These are phyloP conservation scores for Orius insidiosus DNA, from an alignment of 1,140 invertebrate species.

Conservation along the genomic window DNA sequence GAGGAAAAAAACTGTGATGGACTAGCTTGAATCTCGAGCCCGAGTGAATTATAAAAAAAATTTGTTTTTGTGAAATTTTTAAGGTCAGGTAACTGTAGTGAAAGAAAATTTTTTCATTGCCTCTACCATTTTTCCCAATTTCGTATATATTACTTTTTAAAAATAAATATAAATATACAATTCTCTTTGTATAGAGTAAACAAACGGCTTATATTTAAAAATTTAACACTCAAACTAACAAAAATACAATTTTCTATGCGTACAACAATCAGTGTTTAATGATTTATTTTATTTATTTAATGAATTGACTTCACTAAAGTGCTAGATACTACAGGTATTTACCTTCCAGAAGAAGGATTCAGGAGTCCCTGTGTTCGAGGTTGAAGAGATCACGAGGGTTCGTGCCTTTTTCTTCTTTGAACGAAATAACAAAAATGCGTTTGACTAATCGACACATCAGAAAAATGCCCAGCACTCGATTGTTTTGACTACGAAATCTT, in stretches of 20 bases:
- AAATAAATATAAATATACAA: conserved; percentile 4
- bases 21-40: conserved; percentile 3
- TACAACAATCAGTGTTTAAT: conserved; percentile 13
- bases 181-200: conserved; percentile 2
- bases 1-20: conserved; percentile 7
- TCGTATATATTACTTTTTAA: conserved; percentile 6
- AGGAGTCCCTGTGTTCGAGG: no score
- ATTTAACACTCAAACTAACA: conserved; percentile 13
- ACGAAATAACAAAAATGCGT: no score
- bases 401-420: no score
- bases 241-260: conserved; percentile 15
- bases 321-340: conserved; percentile 5
- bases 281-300: conserved; percentile 4
- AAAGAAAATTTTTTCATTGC: conserved; percentile 3
- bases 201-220: conserved; percentile 5
- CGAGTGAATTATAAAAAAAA: conserved; percentile 4
- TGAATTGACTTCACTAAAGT: conserved; percentile 11
- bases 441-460: conserved; percentile 29
- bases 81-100: conserved; percentile 10
- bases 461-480: conserved; percentile 94
- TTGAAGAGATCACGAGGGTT: no score
- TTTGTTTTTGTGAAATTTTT: background rate
- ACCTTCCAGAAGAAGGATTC: background rate
- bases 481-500: conserved; percentile 92
- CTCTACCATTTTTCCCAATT: conserved; percentile 1